Evolutionary conservation across 2,888 invertebrate genomes (phyloP), one percentile per base, ranked within the genome.

Genomic region (Mechanitis messenoides): DNA sequence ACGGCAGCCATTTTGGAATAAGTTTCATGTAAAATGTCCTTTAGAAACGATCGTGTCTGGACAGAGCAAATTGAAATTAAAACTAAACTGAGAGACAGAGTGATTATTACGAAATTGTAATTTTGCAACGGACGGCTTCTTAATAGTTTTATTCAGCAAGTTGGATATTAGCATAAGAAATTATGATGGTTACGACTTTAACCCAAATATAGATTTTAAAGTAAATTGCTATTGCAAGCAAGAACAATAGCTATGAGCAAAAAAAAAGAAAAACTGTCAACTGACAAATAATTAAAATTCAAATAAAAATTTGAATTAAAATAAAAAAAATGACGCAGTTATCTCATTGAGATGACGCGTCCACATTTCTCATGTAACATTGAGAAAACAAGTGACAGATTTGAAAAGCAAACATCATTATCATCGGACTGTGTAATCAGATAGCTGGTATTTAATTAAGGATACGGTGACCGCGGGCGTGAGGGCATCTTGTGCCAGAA

Each of bases 11-110:
- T 11, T 42, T 38, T 33, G 47, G 28, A 53, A 61, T 53, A 45
- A 61, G 45, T 28, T 42, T 31, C 57, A 64, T 79, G 72, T 74
- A 68, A 69, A 56, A 59, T 3, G 11, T 28, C 71, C 70, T 74
- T 73, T 70, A 61, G 35, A 55, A 46, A 60, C 69, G 74, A 80
- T 87, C 86, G 87, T 87, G 87, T 74, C 79, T 83, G 87, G 87
- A 85, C 87, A 85, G 77, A 73, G 80, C 76, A 79, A 83, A 84
- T 82, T 84, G 78, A 84, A 85, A 87, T 87, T 86, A 85, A 87
- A 86, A 85, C 81, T 81, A 78, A 83, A 76, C 77, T 71, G 75
- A 78, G 79, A 80, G 80, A 77, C 76, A 73, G 72, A 60, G 74
- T 72, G 69, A 78, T 82, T 82, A 77, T 77, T 70, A 73, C 74